These are phyloP conservation scores for Melanerpes formicivorus DNA, from an alignment of 2,113 vertebrate species.

Conservation along the genomic window DNA sequence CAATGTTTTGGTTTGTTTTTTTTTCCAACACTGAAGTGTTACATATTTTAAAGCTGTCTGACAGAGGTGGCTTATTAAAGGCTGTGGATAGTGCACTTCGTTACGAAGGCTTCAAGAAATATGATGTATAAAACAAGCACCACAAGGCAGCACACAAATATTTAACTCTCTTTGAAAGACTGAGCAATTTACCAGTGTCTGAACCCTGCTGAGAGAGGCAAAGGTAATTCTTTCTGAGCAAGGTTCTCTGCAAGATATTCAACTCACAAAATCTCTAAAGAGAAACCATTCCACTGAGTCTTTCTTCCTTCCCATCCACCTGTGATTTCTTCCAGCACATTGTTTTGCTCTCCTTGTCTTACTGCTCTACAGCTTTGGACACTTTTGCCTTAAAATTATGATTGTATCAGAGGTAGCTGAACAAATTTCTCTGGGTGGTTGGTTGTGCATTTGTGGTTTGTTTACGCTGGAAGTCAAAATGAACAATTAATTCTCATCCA, in stretches of 20 bases:
- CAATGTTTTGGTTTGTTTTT: conserved; percentile 54
- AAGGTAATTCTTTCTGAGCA: background rate
- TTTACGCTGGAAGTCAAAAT: background rate
- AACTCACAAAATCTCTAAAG: background rate
- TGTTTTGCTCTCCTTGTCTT: background rate
- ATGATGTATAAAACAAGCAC: background rate
- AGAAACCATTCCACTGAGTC: background rate
- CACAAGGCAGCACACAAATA: background rate
- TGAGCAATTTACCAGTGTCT: background rate
- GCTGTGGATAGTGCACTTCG: background rate
- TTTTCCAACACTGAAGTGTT: background rate
- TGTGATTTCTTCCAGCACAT: background rate
- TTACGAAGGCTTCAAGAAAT: background rate
- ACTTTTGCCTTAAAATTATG: background rate
- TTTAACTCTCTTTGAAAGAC: background rate
- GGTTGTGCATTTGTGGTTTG: background rate
- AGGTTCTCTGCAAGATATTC: background rate
- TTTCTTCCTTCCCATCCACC: background rate
- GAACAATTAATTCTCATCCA: background rate
- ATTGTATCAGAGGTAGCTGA: background rate
- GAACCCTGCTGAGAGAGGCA: background rate
- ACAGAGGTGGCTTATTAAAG: background rate
- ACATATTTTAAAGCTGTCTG: background rate
- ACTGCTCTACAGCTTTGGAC: background rate
- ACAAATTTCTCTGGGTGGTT: background rate